phyloP scores from a whole-genome alignment of 2,797 vertebrate species.

The Peromyscus attwateri region DNA sequence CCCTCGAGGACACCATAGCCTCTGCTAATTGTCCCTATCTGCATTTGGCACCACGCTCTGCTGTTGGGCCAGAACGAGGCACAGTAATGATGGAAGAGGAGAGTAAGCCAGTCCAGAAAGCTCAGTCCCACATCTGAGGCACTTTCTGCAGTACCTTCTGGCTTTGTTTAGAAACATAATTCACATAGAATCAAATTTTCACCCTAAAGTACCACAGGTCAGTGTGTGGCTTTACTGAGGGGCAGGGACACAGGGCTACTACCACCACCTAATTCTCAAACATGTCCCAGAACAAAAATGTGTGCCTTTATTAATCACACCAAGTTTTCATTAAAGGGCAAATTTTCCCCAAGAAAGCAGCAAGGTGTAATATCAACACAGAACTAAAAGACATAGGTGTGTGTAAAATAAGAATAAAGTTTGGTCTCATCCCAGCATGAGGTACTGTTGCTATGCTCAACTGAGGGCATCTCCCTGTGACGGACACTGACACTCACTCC shows the following conservation, averaged over 20 bases:
- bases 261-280: not conserved
- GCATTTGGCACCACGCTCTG: not conserved
- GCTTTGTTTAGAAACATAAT: not conserved
- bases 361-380: slow-evolving; percentile 10
- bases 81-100: too few relatives aligned
- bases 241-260: not conserved
- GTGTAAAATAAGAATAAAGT: not conserved
- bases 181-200: not conserved
- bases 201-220: not conserved
- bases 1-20: not conserved
- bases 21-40: not conserved
- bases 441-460: not conserved
- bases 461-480: not conserved
- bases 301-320: not conserved
- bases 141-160: not conserved
- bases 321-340: slow-evolving; percentile 47
- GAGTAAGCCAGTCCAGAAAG: not conserved
- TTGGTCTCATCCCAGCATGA: not conserved
- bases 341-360: slow-evolving; percentile 23
- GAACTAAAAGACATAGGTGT: not conserved
- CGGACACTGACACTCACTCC: not conserved
- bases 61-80: not conserved
- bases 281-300: not conserved
- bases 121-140: not conserved
- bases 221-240: not conserved